Percentiles rank a stretch among this genome's conserved stretches.
Conservation (phyloP, 2,888 invertebrate species). For the Chelonus formosanus region DNA sequence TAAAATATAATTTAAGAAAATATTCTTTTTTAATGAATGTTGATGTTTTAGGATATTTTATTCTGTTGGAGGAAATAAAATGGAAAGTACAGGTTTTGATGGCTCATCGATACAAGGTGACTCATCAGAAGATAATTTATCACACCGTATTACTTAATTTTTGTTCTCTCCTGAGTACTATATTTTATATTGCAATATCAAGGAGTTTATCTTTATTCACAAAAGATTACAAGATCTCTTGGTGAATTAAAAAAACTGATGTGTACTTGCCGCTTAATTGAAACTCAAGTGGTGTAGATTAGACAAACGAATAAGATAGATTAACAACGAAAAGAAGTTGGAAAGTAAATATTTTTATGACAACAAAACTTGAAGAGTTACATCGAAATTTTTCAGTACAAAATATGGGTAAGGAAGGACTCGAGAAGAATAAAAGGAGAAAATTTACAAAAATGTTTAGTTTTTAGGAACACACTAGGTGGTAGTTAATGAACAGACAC, state of each 20-base stretch:
- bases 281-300: slow-evolving; percentile 39
- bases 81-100: slow-evolving; percentile 8
- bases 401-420: neutral
- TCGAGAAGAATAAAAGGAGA: neutral
- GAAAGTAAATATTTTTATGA: slow-evolving; percentile 7
- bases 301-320: slow-evolving; percentile 40
- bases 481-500: slow-evolving; percentile 1
- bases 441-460: neutral
- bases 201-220: neutral
- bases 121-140: slow-evolving; percentile 13
- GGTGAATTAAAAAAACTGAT: neutral
- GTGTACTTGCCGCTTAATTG: slow-evolving; percentile 33
- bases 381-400: too few relatives aligned
- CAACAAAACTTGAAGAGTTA: neutral
- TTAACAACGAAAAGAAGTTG: slow-evolving; percentile 6
- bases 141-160: neutral
- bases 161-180: neutral
- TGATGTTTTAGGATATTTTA: too few relatives aligned
- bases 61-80: neutral
- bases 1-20: too few relatives aligned
- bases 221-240: neutral
- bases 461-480: slow-evolving; percentile 2
- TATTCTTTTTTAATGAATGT: too few relatives aligned
- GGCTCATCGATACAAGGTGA: slow-evolving; percentile 19
- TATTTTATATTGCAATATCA: neutral